phyloP scores from a whole-genome alignment of 2,888 invertebrate species.

The Quadroppia sp. region DNA sequence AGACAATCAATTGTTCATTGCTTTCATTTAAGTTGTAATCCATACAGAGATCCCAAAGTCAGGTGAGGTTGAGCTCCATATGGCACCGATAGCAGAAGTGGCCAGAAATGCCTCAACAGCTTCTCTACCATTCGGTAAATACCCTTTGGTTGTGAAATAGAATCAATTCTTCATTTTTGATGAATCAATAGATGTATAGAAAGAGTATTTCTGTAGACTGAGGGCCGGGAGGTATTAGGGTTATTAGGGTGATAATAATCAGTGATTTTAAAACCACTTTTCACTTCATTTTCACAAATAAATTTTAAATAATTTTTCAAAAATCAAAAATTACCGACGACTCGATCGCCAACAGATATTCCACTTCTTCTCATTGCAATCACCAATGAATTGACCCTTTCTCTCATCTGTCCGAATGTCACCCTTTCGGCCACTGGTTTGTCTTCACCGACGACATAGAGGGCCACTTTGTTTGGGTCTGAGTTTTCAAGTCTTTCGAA shows the following conservation, averaged over 20 bases:
- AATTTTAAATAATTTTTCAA: not conserved
- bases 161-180: too few species aligned
- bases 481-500: constrained; percentile 52
- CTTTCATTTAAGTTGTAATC: constrained; percentile 21
- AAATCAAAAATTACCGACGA: constrained; percentile 53
- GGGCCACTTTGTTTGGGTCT: constrained; percentile 52
- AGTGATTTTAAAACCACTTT: too few species aligned
- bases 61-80: constrained; percentile 59
- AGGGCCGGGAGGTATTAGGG: too few species aligned
- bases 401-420: constrained; percentile 53
- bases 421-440: constrained; percentile 48
- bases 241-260: too few species aligned
- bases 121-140: constrained; percentile 53
- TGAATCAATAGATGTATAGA: too few species aligned
- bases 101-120: constrained; percentile 58
- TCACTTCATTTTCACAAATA: too few species aligned
- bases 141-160: too few species aligned
- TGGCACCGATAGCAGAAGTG: constrained; percentile 57
- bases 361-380: constrained; percentile 53
- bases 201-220: too few species aligned
- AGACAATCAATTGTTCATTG: not conserved
- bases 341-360: constrained; percentile 55
- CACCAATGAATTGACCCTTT: constrained; percentile 53
- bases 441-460: constrained; percentile 13
- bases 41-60: constrained; percentile 58